Evolutionary conservation across 1,140 invertebrate genomes (phyloP).

Genomic region (Forficula auricularia): DNA sequence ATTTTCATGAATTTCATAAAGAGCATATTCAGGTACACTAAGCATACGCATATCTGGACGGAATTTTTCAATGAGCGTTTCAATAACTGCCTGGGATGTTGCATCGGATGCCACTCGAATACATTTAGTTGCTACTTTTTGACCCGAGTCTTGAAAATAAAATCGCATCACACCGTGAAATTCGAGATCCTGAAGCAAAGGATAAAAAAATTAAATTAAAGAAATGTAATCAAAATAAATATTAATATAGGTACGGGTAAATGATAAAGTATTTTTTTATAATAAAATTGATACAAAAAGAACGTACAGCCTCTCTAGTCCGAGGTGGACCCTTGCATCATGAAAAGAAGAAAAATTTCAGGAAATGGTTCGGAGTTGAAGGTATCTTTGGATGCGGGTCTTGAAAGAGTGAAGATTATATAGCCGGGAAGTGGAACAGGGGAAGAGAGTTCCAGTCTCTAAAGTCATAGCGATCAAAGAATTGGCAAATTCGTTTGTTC

Average conservation of each 20-base stretch:
- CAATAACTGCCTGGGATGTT: conserved; percentile 84
- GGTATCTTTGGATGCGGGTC: no score
- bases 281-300: no score
- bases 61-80: conserved; percentile 96
- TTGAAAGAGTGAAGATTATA: no score
- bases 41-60: conserved; percentile 98
- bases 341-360: no score
- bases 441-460: no score
- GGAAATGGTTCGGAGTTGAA: no score
- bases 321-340: no score
- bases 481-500: no score
- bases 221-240: neutral
- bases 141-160: conserved; percentile 93
- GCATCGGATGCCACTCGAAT: conserved; percentile 92
- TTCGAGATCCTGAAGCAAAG: conserved; percentile 69
- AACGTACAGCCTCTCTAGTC: no score
- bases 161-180: conserved; percentile 99
- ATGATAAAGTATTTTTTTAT: neutral
- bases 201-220: conserved; percentile 7
- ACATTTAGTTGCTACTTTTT: conserved; percentile 98
- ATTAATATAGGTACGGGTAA: neutral
- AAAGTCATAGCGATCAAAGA: no score
- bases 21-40: conserved; percentile 82
- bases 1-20: conserved; percentile 95
- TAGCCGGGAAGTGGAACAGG: no score